Evolutionary conservation across 1,140 invertebrate species (phyloP).

Genomic region (Caenorhabditis tropicalis): DNA sequence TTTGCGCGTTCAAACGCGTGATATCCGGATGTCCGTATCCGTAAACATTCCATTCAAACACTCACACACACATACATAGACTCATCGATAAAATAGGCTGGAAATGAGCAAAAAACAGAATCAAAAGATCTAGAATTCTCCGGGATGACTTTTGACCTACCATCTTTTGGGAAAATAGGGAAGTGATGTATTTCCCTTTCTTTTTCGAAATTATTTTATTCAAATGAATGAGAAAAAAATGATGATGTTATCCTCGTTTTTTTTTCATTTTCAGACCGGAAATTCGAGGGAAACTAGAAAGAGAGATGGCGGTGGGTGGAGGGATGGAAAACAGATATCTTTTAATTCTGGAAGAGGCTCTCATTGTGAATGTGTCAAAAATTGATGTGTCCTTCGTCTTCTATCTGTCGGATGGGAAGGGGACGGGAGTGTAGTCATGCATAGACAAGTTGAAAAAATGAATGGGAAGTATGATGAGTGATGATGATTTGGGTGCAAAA

Average conservation of each 20-base stretch:
- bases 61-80: no score
- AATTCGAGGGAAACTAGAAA: background rate
- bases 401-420: background rate
- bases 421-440: background rate
- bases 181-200: no score
- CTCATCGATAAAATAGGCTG: no score
- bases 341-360: background rate
- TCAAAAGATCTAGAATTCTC: no score
- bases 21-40: background rate
- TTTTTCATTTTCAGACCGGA: background rate
- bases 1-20: background rate
- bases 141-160: no score
- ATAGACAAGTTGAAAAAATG: background rate
- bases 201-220: no score
- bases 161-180: no score
- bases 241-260: no score
- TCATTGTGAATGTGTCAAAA: slow-evolving; percentile 12
- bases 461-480: background rate
- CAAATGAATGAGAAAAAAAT: background rate
- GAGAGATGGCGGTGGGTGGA: no score
- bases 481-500: background rate
- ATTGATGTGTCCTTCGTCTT: background rate
- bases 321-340: background rate
- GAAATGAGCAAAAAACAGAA: no score
- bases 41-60: no score